Base-by-base conservation (phyloP, 2,113 vertebrate genomes). In the Smithornis capensis region DNA sequence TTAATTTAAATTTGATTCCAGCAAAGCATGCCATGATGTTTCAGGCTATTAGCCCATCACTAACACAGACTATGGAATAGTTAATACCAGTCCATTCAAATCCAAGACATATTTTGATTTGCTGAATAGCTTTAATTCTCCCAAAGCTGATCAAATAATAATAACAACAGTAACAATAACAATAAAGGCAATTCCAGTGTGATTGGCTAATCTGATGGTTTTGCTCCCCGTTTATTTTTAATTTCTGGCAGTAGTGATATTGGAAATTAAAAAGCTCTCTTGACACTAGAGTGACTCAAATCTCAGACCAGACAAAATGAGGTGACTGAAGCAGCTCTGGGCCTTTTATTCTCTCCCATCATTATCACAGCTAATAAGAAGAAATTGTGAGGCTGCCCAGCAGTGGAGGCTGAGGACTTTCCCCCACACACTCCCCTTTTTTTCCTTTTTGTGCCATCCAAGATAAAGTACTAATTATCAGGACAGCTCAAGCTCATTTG, bases 401-500 rank as follows among this genome's bases (percentile, higher is more conserved):
- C 68, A 92, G 62, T 70, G 79, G 84, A 88, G 74, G 49, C 85
- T 94, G 82, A 95, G 87, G 88, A 65, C 79, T 69, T 68, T 38
- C 65, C 47, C 23, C 50, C 40, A 47, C 60, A 40, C 59, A 21
- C 60, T 63, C 38, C 8, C 8, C 53, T 52, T 74, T 42, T 27
- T 67, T 81, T 69, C 50, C 69, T 95, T 95, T 92, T 93, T 91
- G 85, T 96, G 90, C 84, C 63, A 52, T 78, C 71, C 91, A 91
- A 96, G 96, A 96, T 94, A 96, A 97, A 94, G 91, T 77, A 95
- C 94, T 97, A 97, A 98, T 97, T 97, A 97, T 93, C 80, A 94
- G 95, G 94, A 93, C 92, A 96, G 96, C 95, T 96, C 97, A 97
- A 96, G 93, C 94, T 97, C 91, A 96, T 97, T 97, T 97, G 87